Evolutionary conservation across 2,888 invertebrate species (phyloP), one percentile per base, ranked within the genome.

Genomic region (Agonopterix arenella): DNA sequence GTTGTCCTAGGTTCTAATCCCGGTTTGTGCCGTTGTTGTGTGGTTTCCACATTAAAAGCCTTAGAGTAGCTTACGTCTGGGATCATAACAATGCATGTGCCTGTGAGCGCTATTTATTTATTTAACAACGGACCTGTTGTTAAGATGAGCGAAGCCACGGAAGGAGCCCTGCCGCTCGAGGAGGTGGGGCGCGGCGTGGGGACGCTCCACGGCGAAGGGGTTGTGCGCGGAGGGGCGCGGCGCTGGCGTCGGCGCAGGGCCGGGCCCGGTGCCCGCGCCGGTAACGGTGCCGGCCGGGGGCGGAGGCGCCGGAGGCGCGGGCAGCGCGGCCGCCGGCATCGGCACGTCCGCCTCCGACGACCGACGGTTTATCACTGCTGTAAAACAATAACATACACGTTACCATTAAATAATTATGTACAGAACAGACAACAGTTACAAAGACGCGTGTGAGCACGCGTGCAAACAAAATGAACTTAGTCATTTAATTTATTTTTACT

Each of bases 141-240:
- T 93, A 41, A 94, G 89, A 69, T 95, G 95, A 64, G 94, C 93
- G 81, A 98, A 96, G 46, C 97, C 97, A 49, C 98, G 92, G 90
- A 98, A 97, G 55, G 97, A 97, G 59, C 98, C 97, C 86, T 99
- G 98, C 37, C 99, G 91, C 80, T 98, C 96, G 50, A 99, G 91
- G 92, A 99, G 94, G 60, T 96, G 95, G 37, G 96, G 95, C 43
- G 98, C 98, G 52, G 98, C 98, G 75, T 98, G 98, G 2, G 99
- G 99, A 48, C 98, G 91, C 79, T 97, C 98, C 64, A 98, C 97
- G 8, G 97, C 97, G 81, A 96, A 96, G 1, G 97, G 98, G 86
- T 98, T 98, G 73, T 93, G 91, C 43, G 91, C 78, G 46, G 90
- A 70, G 50, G 84, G 73, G 42, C 90, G 89, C 42, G 77, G 68